These are phyloP conservation scores for Ceratosolen fusciceps DNA, from an alignment of 1,140 invertebrate species.

Conservation along the genomic window DNA sequence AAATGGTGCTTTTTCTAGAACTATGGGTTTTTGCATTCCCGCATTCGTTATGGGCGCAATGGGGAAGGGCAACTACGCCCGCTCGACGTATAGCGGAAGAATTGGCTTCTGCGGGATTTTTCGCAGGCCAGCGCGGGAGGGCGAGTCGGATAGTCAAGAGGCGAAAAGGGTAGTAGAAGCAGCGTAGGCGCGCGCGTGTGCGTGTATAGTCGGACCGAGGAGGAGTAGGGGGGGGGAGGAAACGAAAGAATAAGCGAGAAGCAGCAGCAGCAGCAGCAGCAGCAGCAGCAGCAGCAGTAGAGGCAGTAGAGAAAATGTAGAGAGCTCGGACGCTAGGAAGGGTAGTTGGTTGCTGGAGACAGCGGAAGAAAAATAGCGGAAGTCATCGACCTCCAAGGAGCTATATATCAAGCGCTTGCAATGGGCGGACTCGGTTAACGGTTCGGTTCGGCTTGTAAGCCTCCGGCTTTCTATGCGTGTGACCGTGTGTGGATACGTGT, in stretches of 20 bases:
- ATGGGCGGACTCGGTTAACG: conserved; percentile 56
- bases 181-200: neutral
- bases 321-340: conserved; percentile 63
- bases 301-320: conserved; percentile 28
- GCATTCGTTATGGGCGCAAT: conserved; percentile 1
- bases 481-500: conserved; percentile 32
- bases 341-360: conserved; percentile 72
- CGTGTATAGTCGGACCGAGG: neutral
- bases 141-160: conserved; percentile 3
- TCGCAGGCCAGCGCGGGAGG: neutral
- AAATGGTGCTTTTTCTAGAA: conserved; percentile 17
- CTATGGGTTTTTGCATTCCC: conserved; percentile 24
- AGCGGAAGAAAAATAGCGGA: conserved; percentile 82
- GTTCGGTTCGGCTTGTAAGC: too few species aligned
- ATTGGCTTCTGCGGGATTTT: conserved; percentile 45
- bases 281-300: too few species aligned
- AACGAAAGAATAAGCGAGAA: conserved; percentile 22
- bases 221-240: neutral
- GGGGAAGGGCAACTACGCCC: neutral
- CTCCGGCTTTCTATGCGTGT: too few species aligned
- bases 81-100: conserved; percentile 36
- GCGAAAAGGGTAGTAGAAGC: conserved; percentile 1
- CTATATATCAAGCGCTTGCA: conserved; percentile 77
- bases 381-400: conserved; percentile 81
- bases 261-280: too few species aligned